Conservation (phyloP, 2,888 invertebrate genomes). For the Carterocephalus palaemon region DNA sequence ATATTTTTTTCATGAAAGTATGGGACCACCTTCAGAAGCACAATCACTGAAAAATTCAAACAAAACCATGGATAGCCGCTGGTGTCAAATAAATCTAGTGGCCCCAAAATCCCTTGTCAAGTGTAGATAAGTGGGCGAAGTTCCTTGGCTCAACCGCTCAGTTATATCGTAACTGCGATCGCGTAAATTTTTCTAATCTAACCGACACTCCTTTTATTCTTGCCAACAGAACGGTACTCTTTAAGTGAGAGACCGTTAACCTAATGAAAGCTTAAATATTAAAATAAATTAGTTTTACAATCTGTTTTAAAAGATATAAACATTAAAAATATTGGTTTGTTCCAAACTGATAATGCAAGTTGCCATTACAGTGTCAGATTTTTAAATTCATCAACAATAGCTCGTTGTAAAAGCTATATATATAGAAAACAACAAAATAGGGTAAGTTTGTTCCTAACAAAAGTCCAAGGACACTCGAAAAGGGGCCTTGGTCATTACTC, state of each 20-base stretch:
- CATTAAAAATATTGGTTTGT: too few species aligned
- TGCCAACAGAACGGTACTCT: constrained; percentile 29
- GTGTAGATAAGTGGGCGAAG: constrained; percentile 53
- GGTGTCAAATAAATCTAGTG: constrained; percentile 42
- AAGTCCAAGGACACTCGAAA: constrained; percentile 25
- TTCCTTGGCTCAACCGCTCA: constrained; percentile 44
- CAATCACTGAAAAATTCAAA: constrained; percentile 4
- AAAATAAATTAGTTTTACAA: too few species aligned
- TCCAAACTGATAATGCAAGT: too few species aligned
- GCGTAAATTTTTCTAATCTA: constrained; percentile 67
- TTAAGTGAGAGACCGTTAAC: constrained; percentile 13
- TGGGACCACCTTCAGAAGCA: too few species aligned
- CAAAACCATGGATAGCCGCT: constrained; percentile 3
- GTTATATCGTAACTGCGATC: constrained; percentile 47
- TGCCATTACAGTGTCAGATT: too few species aligned
- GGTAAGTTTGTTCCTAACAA: too few species aligned
- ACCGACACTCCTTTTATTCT: constrained; percentile 38
- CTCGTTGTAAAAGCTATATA: too few species aligned
- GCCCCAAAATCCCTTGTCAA: constrained; percentile 45
- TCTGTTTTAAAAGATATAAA: too few species aligned
- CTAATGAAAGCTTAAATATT: constrained; percentile 28
- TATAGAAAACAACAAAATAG: too few species aligned
- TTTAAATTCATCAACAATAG: too few species aligned
- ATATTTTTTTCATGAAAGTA: too few species aligned
- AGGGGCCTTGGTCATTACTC: neutral